These are phyloP conservation scores for Clusia tigrina DNA, from an alignment of 2,888 invertebrate species.

Conservation along the genomic window DNA sequence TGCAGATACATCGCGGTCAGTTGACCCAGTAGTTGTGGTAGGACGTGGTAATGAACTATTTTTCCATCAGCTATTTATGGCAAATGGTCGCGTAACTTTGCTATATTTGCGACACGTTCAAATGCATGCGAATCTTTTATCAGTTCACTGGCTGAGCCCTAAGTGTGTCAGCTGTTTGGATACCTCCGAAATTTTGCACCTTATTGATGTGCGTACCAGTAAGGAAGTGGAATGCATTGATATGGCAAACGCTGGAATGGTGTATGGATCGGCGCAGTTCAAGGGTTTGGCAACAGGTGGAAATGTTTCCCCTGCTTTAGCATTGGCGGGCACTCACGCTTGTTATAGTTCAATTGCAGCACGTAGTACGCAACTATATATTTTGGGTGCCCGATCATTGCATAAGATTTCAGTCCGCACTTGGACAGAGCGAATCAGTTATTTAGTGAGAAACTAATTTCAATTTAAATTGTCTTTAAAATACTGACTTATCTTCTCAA, in stretches of 20 bases:
- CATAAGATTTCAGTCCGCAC: slow-evolving; percentile 71
- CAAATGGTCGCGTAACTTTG: slow-evolving; percentile 68
- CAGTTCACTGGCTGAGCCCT: slow-evolving; percentile 83
- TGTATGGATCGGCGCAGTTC: slow-evolving; percentile 85
- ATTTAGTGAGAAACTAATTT: slow-evolving; percentile 64
- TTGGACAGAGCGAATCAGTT: slow-evolving; percentile 74
- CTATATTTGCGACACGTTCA: slow-evolving; percentile 76
- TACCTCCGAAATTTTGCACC: slow-evolving; percentile 80
- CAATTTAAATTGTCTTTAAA: neutral
- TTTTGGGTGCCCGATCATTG: slow-evolving; percentile 73
- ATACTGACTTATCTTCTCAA: neutral
- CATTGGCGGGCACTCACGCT: slow-evolving; percentile 69
- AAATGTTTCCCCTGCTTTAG: slow-evolving; percentile 77
- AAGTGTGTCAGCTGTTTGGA: slow-evolving; percentile 86
- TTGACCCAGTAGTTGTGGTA: slow-evolving; percentile 89
- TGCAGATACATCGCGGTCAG: slow-evolving; percentile 71
- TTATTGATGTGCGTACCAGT: slow-evolving; percentile 88
- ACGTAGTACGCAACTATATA: slow-evolving; percentile 73
- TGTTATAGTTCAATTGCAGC: slow-evolving; percentile 78
- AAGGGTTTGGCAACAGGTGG: slow-evolving; percentile 95
- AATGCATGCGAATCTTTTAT: slow-evolving; percentile 75
- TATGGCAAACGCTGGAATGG: slow-evolving; percentile 80
- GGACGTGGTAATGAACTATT: slow-evolving; percentile 84
- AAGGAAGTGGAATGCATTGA: slow-evolving; percentile 86
- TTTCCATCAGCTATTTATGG: slow-evolving; percentile 76